Conservation (phyloP, 1,140 invertebrate genomes). For the Drosophila takahashii region DNA sequence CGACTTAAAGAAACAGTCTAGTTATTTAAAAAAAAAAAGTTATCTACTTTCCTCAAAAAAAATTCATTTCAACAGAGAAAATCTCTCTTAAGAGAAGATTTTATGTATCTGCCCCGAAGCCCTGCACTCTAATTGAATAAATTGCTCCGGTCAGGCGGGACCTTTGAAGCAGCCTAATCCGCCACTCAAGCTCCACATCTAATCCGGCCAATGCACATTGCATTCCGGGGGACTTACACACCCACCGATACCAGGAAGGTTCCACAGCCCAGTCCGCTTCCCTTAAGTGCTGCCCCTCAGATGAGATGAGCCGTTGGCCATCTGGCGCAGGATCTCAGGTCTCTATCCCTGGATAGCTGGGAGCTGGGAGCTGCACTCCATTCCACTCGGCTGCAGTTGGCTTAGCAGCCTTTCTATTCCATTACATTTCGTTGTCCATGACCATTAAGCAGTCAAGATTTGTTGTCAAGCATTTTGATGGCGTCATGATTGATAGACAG, state of each 20-base stretch:
- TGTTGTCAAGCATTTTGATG: slow-evolving; percentile 74
- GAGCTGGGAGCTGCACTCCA: slow-evolving; percentile 10
- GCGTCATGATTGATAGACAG: slow-evolving; percentile 63
- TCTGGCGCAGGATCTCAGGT: background rate
- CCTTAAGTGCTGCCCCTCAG: background rate
- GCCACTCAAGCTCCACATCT: slow-evolving; percentile 20
- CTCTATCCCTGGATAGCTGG: background rate
- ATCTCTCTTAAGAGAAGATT: background rate
- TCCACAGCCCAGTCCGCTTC: background rate
- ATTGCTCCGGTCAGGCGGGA: background rate
- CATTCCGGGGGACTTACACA: slow-evolving; percentile 1
- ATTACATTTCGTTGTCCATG: slow-evolving; percentile 28
- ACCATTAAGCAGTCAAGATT: slow-evolving; percentile 75
- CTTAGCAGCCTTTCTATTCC: slow-evolving; percentile 7
- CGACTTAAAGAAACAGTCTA: no score
- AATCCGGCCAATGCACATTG: slow-evolving; percentile 18
- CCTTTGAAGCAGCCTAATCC: slow-evolving; percentile 21
- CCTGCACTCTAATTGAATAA: slow-evolving; percentile 16
- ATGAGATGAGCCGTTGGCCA: slow-evolving; percentile 4
- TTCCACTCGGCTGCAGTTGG: slow-evolving; percentile 32
- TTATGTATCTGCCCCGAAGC: background rate
- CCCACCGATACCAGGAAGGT: background rate
- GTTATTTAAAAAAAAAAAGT: no score
- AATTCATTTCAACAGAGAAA: background rate
- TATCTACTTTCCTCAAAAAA: no score